Evolutionary conservation across 2,797 vertebrate genomes (phyloP), one percentile per base, ranked within the genome.

Genomic region (Characodon lateralis): DNA sequence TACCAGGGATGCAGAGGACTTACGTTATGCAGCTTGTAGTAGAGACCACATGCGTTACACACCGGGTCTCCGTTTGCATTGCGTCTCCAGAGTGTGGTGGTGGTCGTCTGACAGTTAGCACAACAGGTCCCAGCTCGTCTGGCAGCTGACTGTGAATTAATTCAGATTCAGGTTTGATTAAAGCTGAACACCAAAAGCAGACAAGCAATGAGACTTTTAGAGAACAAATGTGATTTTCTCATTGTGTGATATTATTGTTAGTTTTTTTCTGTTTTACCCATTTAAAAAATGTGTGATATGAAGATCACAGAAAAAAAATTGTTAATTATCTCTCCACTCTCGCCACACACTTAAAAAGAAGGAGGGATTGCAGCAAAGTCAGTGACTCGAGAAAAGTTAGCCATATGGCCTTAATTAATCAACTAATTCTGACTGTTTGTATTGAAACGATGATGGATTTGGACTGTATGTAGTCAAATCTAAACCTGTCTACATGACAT

Each of bases 1-100:
- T 56, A 51, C 26, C 61, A 72, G 56, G 14, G 56, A 74, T 80
- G n/a, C 74, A 39, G 55, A 50, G 69, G 55, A 81, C 98, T 97
- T 93, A 99, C 98, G 89, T 99, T 99, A 94, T 99, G 98, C 90
- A 99, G 96, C 92, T 99, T 99, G 89, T 97, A 99, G 96, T 99
- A 99, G 81, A 99, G 97, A 89, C 98, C 98, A 6, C 98, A 99
- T 95, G 98, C 98, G 71, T 99, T 99, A 93, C 98, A 99, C 85
- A 99, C 98, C 0, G 98, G 98, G 95, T 99, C 98, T 86, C 98
- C 98, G 41, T 98, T 99, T 80, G 97, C 96, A 41, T 99, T 99
- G 69, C 98, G 97, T 90, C 98, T 95, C 98, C 98, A 99, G 88
- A 99, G 96, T 77, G 98, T 99, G 77, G 98, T 99, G 87, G 97